A percentile compares a stretch with the other conserved stretches of the same genome.
Evolutionary conservation across 2,797 vertebrate genomes (phyloP).

Genomic region (Diglossa cyanea): DNA sequence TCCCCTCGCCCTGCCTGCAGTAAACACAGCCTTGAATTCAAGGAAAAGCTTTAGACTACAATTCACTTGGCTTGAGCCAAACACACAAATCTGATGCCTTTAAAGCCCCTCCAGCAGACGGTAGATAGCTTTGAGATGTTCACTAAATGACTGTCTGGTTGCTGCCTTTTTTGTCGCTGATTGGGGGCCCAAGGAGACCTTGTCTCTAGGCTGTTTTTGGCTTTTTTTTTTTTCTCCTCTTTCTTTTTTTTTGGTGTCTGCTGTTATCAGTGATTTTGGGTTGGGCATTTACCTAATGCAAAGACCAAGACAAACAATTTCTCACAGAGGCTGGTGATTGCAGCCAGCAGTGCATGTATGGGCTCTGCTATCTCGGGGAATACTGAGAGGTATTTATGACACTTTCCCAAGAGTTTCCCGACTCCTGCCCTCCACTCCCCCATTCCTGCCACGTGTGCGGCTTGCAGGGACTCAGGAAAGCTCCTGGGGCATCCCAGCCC

Average conservation of each 20-base stretch:
- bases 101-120: constrained; percentile 65
- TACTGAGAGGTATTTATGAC: constrained; percentile 61
- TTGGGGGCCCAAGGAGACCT: constrained; percentile 49
- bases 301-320: constrained; percentile 60
- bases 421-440: background rate
- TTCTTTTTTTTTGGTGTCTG: background rate
- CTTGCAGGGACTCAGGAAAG: background rate
- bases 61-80: constrained; percentile 64
- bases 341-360: background rate
- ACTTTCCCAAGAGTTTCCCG: constrained; percentile 55
- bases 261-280: constrained; percentile 55
- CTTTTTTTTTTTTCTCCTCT: background rate
- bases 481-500: background rate
- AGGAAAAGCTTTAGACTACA: constrained; percentile 68
- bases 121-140: constrained; percentile 69
- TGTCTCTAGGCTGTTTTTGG: constrained; percentile 20
- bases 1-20: constrained; percentile 37
- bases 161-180: constrained; percentile 58
- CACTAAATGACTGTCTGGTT: constrained; percentile 63
- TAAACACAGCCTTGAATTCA: constrained; percentile 75
- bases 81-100: constrained; percentile 61
- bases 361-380: constrained; percentile 47
- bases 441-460: background rate
- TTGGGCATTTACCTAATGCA: constrained; percentile 47
- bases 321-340: background rate